Evolutionary conservation across 1,140 invertebrate genomes (phyloP).

Genomic region (Oryctes rhinoceros): DNA sequence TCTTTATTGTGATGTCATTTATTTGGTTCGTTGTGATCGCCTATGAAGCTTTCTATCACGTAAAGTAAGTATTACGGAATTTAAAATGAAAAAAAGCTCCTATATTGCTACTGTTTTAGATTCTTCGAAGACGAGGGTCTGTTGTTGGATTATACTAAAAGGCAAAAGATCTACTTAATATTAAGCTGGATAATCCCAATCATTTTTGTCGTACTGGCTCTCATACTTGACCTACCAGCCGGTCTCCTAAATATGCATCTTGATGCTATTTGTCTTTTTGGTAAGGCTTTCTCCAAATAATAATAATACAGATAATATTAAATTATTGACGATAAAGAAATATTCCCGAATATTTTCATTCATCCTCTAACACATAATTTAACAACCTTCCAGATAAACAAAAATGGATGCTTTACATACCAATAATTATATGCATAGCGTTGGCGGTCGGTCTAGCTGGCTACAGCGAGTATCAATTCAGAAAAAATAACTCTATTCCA

Average conservation of each 20-base stretch:
- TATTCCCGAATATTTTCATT: no score
- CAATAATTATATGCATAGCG: conserved; percentile 9
- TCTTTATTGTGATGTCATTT: conserved; percentile 25
- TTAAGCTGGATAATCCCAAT: neutral
- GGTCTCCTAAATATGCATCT: conserved; percentile 5
- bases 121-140: neutral
- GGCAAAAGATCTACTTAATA: neutral
- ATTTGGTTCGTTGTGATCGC: conserved; percentile 19
- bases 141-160: neutral
- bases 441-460: neutral
- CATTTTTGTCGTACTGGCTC: neutral
- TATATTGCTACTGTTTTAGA: neutral
- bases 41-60: conserved; percentile 32
- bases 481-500: neutral
- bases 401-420: conserved; percentile 16
- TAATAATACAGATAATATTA: conserved; percentile 6
- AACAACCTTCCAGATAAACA: neutral
- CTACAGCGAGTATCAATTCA: neutral
- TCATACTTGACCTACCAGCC: neutral
- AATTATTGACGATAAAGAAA: neutral
- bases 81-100: neutral
- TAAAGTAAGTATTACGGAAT: neutral
- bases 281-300: neutral
- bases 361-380: no score
- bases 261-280: conserved; percentile 24